Evolutionary conservation across 2,888 invertebrate genomes (phyloP), one percentile per base, ranked within the genome.

Genomic region (Tiphia femorata): DNA sequence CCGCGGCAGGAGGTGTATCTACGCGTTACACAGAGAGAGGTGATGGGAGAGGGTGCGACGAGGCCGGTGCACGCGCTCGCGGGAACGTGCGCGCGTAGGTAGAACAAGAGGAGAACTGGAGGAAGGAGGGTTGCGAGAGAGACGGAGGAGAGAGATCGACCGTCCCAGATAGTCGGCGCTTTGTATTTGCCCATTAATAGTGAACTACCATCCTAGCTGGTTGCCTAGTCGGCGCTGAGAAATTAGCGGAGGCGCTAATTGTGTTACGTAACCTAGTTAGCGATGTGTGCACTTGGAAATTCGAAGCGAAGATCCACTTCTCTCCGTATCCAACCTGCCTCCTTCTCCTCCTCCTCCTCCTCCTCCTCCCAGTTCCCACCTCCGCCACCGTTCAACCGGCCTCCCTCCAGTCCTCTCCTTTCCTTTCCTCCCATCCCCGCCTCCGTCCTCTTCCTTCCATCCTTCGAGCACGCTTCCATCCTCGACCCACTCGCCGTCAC

Each of bases 201-300:
- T 65, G 76, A 78, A 78, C 78, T 74, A 78, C 78, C 73, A 77
- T 77, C 71, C 73, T 62, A 66, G 70, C 70, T 40, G 65, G 74
- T 68, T 76, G 71, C 72, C 73, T 75, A 73, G 72, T 74, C 70
- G 73, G 68, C 71, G 70, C 75, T 75, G 77, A 79, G 80, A 79
- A 80, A 80, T 80, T 80, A 79, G 77, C 73, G 70, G 72, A 76
- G 72, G 77, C 76, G 78, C 79, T 79, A 80, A 80, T 80, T 80
- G 76, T 77, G 75, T 79, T 79, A 76, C 72, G 73, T 78, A 79
- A 80, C 78, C 78, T 69, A 76, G 78, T 79, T 77, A 77, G 66
- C 60, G 62, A 75, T 73, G 73, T 74, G 73, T 75, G 74, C 72
- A 73, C 73, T 75, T 67, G 73, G 75, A 72, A 74, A 74, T 75